A percentile compares a stretch with the other conserved stretches of the same genome.
Evolutionary conservation across 2,113 vertebrate species (phyloP).

Genomic region (Struthio camelus): DNA sequence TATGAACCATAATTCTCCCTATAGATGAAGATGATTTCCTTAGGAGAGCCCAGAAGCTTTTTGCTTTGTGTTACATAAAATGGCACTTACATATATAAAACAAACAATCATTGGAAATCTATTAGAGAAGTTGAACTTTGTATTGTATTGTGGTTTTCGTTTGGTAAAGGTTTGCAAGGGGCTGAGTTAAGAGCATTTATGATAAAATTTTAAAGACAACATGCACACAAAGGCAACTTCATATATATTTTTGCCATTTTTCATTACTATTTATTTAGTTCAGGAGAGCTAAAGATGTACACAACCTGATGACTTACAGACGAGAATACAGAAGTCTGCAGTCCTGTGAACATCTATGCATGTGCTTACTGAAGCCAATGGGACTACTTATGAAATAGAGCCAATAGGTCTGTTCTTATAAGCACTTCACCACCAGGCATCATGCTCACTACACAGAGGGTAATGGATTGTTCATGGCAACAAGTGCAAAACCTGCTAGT

Average conservation of each 20-base stretch:
- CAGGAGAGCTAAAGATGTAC: not conserved
- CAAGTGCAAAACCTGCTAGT: not conserved
- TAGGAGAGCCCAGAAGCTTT: not conserved
- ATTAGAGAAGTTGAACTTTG: not conserved
- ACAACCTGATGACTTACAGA: not conserved
- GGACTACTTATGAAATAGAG: not conserved
- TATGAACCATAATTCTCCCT: not conserved
- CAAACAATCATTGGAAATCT: not conserved
- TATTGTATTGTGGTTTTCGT: not conserved
- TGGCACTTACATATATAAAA: not conserved
- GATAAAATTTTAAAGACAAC: not conserved
- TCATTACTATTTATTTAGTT: not conserved
- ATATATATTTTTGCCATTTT: not conserved
- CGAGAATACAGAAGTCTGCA: not conserved
- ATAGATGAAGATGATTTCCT: not conserved
- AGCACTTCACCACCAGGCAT: not conserved
- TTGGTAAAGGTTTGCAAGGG: not conserved
- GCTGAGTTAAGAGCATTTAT: not conserved
- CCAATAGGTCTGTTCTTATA: not conserved
- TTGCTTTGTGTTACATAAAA: not conserved
- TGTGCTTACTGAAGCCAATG: constrained; percentile 2
- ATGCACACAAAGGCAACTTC: not conserved
- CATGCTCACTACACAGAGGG: not conserved
- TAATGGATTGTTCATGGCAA: constrained; percentile 45
- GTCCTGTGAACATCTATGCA: not conserved